A percentile compares a stretch with the other conserved stretches of the same genome.
Conservation (phyloP, 2,888 invertebrate genomes). For the Miltochrista miniata region DNA sequence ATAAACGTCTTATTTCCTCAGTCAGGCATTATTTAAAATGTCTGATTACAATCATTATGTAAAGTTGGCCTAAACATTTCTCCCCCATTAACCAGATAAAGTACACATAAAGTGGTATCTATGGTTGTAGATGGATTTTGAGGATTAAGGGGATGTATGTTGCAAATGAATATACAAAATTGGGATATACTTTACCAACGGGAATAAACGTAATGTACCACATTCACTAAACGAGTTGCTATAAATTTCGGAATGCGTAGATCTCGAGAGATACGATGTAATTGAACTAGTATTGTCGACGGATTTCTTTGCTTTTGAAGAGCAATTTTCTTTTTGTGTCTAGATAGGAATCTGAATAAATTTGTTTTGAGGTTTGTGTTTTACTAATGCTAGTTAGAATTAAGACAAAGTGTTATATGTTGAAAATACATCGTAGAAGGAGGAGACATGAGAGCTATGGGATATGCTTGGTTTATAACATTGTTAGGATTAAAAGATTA, state of each 20-base stretch:
- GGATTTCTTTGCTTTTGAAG: not conserved
- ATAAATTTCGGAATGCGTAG: conserved; percentile 1
- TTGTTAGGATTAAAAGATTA: too few species aligned
- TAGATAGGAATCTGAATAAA: not conserved
- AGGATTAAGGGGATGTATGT: not conserved
- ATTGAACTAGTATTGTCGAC: not conserved
- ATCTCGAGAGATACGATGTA: not conserved
- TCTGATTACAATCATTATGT: too few species aligned
- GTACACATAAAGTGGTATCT: too few species aligned
- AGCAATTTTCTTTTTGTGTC: not conserved
- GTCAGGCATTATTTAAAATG: too few species aligned
- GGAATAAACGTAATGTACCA: conserved; percentile 1
- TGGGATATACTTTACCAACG: not conserved
- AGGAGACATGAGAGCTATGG: too few species aligned
- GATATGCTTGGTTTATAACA: too few species aligned
- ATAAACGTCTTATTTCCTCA: too few species aligned
- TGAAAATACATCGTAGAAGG: too few species aligned
- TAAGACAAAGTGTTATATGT: too few species aligned
- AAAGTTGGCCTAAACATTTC: too few species aligned
- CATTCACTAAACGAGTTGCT: not conserved
- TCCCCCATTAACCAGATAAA: too few species aligned
- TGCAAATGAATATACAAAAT: not conserved
- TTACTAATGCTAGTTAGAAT: too few species aligned
- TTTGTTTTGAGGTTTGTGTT: not conserved
- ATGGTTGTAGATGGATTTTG: not conserved